Conservation (phyloP, 2,888 invertebrate genomes). For the Xylocampa areola region DNA sequence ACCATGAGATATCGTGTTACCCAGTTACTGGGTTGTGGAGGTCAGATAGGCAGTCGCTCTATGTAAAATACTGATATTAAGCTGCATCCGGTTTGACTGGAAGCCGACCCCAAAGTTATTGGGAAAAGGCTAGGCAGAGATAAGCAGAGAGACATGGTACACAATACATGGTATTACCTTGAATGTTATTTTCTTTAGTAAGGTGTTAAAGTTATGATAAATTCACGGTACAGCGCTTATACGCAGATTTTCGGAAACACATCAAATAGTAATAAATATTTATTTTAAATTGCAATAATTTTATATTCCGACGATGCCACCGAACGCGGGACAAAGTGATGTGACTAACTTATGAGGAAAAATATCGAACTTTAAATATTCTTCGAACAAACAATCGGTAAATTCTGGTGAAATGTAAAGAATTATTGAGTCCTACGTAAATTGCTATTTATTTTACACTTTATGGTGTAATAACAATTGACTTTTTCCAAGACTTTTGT, state of each 20-base stretch:
- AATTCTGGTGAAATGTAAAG: constrained; percentile 21
- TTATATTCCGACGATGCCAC: constrained; percentile 27
- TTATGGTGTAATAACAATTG: constrained; percentile 34
- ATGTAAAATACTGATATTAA: too few relatives aligned
- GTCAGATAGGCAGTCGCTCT: too few relatives aligned
- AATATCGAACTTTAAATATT: constrained; percentile 25
- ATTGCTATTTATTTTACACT: constrained; percentile 33
- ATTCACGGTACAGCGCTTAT: neutral
- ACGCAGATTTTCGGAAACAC: neutral
- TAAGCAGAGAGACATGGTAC: too few relatives aligned
- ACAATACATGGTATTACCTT: too few relatives aligned
- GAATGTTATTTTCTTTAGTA: too few relatives aligned
- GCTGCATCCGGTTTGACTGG: too few relatives aligned
- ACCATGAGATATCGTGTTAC: too few relatives aligned
- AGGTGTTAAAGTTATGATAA: too few relatives aligned
- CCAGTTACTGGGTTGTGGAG: too few relatives aligned
- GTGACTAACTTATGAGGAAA: constrained; percentile 17
- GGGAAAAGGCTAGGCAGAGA: too few relatives aligned
- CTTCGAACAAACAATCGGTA: constrained; percentile 8
- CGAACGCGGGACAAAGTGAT: constrained; percentile 8
- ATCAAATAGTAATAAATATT: neutral
- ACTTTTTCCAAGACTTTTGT: constrained; percentile 7
- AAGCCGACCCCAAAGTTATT: too few relatives aligned
- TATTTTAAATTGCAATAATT: constrained; percentile 6
- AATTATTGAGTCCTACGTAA: constrained; percentile 18